phyloP scores from a whole-genome alignment of 2,113 vertebrate species.

The Heterotilapia buettikoferi region DNA sequence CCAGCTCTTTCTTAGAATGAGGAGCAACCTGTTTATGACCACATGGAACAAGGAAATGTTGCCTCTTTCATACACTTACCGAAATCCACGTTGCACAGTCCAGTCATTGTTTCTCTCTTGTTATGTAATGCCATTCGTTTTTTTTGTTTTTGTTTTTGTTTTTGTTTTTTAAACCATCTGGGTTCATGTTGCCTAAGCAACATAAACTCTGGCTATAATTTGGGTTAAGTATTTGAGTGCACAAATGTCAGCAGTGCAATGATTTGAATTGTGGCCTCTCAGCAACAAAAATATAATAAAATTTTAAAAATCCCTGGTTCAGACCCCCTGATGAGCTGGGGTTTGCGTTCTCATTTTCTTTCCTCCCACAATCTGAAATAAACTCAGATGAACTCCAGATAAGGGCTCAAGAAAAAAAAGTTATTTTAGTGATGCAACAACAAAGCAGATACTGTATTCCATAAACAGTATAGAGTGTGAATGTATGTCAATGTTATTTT shows the following conservation, averaged over 20 bases:
- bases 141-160: neutral
- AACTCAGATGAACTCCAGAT: neutral
- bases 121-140: neutral
- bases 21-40: neutral
- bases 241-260: neutral
- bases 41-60: neutral
- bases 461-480: neutral
- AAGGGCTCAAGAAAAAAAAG: neutral
- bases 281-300: neutral
- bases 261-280: neutral
- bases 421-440: neutral
- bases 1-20: neutral
- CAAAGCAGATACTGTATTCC: neutral
- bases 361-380: neutral
- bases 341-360: neutral
- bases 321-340: neutral
- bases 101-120: neutral
- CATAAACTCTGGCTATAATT: neutral
- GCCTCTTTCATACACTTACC: neutral
- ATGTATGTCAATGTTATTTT: neutral
- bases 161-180: neutral
- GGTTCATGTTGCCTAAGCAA: neutral
- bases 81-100: neutral
- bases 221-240: neutral
- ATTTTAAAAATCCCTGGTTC: neutral